A percentile compares a stretch with the other conserved stretches of the same genome.
Conservation (phyloP, 2,888 invertebrate species). For the Ctenicera cuprea region DNA sequence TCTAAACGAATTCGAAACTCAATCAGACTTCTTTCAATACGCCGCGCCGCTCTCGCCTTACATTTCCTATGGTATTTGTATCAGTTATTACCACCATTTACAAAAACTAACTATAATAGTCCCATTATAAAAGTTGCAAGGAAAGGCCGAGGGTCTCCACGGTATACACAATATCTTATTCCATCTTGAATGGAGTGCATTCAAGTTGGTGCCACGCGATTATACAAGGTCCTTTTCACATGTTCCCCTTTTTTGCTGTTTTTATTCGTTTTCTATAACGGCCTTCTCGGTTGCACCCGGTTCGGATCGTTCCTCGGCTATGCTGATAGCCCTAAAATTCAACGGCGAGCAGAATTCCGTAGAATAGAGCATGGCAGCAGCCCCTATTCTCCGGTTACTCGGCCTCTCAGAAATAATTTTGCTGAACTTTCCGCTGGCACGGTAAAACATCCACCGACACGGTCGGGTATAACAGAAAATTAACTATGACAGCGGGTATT, state of each 20-base stretch:
- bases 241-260: slow-evolving; percentile 32
- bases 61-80: slow-evolving; percentile 14
- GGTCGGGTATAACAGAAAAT: slow-evolving; percentile 41
- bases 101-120: slow-evolving; percentile 47
- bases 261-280: slow-evolving; percentile 25
- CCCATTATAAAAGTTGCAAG: slow-evolving; percentile 46
- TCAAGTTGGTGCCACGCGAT: slow-evolving; percentile 47
- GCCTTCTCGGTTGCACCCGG: slow-evolving; percentile 36
- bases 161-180: slow-evolving; percentile 47
- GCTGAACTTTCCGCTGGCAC: slow-evolving; percentile 15
- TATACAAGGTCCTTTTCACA: slow-evolving; percentile 39
- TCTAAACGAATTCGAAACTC: neutral
- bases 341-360: slow-evolving; percentile 29
- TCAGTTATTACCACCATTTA: slow-evolving; percentile 43
- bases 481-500: slow-evolving; percentile 46
- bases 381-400: slow-evolving; percentile 45
- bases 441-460: slow-evolving; percentile 33
- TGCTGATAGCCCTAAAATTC: slow-evolving; percentile 39
- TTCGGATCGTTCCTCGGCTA: slow-evolving; percentile 27
- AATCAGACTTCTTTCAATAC: neutral
- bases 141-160: slow-evolving; percentile 42
- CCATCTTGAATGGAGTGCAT: slow-evolving; percentile 41
- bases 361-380: neutral
- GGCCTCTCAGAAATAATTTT: slow-evolving; percentile 26
- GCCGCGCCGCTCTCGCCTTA: neutral